phyloP scores from a whole-genome alignment of 2,113 vertebrate genomes.

The Odontophorus gujanensis region DNA sequence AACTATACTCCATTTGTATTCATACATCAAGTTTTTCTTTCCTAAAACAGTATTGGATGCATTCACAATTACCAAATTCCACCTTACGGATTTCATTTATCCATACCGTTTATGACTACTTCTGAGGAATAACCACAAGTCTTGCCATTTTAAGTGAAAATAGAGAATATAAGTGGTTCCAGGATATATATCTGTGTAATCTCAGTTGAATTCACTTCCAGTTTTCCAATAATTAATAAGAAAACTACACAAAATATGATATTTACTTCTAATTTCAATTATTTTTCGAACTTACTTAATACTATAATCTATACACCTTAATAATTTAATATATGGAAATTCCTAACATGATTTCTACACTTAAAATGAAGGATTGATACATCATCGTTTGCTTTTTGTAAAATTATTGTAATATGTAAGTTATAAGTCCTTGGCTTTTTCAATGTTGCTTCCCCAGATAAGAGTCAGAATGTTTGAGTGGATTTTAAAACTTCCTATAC shows the following conservation, averaged over 20 bases:
- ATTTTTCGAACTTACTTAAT: background rate
- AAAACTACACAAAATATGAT: background rate
- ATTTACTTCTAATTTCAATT: background rate
- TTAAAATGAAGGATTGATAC: background rate
- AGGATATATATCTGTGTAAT: background rate
- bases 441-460: background rate
- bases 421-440: background rate
- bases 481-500: background rate
- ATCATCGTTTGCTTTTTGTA: background rate
- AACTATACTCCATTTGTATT: background rate
- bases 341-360: background rate
- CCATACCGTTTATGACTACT: background rate
- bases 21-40: background rate
- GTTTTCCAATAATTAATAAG: background rate
- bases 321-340: background rate
- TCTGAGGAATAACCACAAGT: background rate
- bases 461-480: background rate
- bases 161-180: background rate
- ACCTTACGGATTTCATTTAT: background rate
- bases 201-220: background rate
- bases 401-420: background rate
- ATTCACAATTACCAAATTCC: background rate
- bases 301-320: background rate
- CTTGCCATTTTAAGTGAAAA: background rate
- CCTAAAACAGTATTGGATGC: background rate